phyloP scores from a whole-genome alignment of 2,113 vertebrate genomes.

The Tachuris rubrigastra region DNA sequence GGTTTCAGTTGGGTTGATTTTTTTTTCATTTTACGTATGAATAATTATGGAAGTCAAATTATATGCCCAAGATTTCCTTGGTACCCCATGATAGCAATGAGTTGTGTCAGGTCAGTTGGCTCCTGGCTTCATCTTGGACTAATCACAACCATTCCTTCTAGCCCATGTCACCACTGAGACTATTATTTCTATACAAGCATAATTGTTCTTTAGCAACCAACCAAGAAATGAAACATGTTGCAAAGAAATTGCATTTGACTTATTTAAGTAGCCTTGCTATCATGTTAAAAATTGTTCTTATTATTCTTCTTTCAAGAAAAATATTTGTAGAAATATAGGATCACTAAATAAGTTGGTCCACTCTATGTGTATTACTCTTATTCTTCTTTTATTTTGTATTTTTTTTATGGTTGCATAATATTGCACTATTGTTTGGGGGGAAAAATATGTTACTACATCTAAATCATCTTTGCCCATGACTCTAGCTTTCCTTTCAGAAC shows the following conservation, averaged over 20 bases:
- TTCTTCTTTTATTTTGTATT: neutral
- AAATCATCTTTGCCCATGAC: neutral
- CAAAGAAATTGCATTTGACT: neutral
- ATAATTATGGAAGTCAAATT: neutral
- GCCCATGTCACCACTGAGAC: neutral
- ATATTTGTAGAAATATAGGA: neutral
- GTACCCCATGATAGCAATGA: neutral
- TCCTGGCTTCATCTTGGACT: neutral
- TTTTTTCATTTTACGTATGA: neutral
- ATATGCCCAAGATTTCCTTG: neutral
- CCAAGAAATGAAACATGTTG: neutral
- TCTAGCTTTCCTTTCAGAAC: conserved; percentile 46
- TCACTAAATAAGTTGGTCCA: neutral
- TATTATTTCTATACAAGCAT: neutral
- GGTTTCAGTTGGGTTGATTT: rapidly evolving
- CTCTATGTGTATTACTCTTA: neutral
- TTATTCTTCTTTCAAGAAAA: neutral
- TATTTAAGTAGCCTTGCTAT: neutral
- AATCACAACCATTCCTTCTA: neutral
- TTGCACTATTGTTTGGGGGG: conserved; percentile 18
- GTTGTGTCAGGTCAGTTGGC: neutral
- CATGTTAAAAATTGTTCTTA: neutral
- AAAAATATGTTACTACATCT: conserved; percentile 45
- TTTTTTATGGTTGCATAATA: conserved; percentile 28
- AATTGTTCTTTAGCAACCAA: neutral